Base-by-base conservation (phyloP, 2,797 vertebrate genomes). In the Lepus townsendii region DNA sequence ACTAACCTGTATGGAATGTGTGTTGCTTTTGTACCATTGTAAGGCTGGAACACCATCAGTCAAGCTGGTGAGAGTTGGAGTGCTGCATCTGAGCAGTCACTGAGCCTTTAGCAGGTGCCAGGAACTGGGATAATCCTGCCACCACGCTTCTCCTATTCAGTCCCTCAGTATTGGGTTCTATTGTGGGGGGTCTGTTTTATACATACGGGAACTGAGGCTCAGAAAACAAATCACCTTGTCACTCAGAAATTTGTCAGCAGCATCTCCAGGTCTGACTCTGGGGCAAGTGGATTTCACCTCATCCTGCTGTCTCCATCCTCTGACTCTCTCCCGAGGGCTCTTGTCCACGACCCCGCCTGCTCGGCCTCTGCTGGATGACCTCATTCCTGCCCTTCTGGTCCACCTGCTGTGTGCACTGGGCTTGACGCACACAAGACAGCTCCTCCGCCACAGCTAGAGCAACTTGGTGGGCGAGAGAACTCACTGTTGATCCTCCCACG, bases 401-500 rank as follows among this genome's bases (percentile, higher is more conserved):
- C 62, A n/a, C 54, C n/a, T 42, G 66, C 63, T 69, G 60, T 26
- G 35, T 32, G 30, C 5, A 42, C 11, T 1, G 26, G n/a, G 30
- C 14, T 77, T 68, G 35, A 38, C n/a, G 19, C 0, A 0, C 27
- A 27, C 47, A 62, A 26, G 72, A 63, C n/a, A 75, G 57, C 30
- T 30, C 78, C 50, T 7, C 62, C 75, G 79, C 87, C n/a, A 24
- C n/a, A 52, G 47, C 65, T 20, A 35, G 12, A 76, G n/a, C 0
- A 14, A 24, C 62, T 26, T 22, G 75, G 91, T 69, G 89, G 78
- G 35, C 0, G 20, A 93, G 76, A 32, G 78, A 83, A 91, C 94
- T 35, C 22, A 13, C 7, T 91, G 87, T 83, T 11, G 90, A 95
- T 93, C 90, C 78, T 79, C 79, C 89, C 91, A 54, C 0, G 4